Conservation (phyloP, 2,888 invertebrate species). For the Drosophila engyochracea region DNA sequence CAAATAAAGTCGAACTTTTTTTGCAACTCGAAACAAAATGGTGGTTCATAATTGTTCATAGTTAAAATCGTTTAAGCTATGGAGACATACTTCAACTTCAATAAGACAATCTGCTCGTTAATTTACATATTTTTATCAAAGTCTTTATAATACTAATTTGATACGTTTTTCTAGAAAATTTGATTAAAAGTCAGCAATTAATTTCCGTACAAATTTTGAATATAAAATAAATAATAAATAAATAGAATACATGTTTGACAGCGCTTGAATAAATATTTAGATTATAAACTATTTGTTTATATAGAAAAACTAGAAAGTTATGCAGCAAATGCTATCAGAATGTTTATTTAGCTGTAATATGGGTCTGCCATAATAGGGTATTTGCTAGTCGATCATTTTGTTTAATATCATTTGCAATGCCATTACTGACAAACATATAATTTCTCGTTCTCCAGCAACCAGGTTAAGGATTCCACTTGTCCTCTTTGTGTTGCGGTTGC, state of each 20-base stretch:
- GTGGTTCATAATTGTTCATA: neutral
- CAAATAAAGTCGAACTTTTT: neutral
- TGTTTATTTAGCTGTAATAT: neutral
- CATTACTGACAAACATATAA: conserved; percentile 44
- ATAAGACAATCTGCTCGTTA: neutral
- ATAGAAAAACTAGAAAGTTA: neutral
- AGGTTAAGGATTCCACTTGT: conserved; percentile 43
- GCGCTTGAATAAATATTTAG: neutral
- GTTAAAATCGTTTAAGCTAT: too few species aligned
- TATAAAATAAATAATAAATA: too few species aligned
- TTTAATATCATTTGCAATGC: conserved; percentile 14
- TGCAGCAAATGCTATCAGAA: neutral
- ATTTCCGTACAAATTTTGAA: too few species aligned
- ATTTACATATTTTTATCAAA: neutral
- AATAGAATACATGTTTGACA: neutral
- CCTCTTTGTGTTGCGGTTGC: conserved; percentile 39
- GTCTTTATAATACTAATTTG: too few species aligned
- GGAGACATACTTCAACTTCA: too few species aligned
- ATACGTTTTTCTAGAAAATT: neutral
- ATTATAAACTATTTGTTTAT: neutral
- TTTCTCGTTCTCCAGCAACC: conserved; percentile 24
- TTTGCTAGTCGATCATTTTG: neutral
- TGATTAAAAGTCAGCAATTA: neutral
- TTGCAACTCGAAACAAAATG: neutral
- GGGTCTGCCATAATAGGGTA: neutral